These are phyloP conservation scores for Drosophila mayaguana DNA, from an alignment of 2,888 invertebrate genomes.

Conservation along the genomic window DNA sequence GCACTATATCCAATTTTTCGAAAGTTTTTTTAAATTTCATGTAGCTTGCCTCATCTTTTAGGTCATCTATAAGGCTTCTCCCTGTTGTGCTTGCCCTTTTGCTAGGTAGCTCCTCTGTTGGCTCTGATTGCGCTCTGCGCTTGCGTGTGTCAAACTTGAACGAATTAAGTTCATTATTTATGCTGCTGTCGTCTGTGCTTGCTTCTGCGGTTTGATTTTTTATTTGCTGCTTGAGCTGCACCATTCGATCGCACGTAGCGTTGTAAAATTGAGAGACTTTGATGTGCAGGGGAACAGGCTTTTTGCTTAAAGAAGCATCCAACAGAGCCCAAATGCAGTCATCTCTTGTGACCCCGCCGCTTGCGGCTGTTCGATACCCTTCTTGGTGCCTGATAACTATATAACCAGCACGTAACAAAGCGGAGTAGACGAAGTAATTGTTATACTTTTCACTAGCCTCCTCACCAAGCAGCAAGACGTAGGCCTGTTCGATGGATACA, in stretches of 20 bases:
- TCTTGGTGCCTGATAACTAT: conserved; percentile 76
- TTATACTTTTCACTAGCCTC: conserved; percentile 66
- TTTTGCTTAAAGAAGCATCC: conserved; percentile 60
- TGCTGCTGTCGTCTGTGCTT: neutral
- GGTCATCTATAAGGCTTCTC: conserved; percentile 74
- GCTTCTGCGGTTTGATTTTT: conserved; percentile 24
- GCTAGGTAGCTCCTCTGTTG: neutral
- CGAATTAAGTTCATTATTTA: too few species aligned
- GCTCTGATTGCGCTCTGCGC: conserved; percentile 45
- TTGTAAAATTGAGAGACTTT: conserved; percentile 57
- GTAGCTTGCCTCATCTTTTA: conserved; percentile 72
- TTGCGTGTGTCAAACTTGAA: conserved; percentile 63
- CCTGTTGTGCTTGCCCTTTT: conserved; percentile 31
- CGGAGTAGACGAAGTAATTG: conserved; percentile 82
- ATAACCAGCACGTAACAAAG: conserved; percentile 82
- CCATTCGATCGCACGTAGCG: conserved; percentile 57
- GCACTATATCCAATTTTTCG: conserved; percentile 77
- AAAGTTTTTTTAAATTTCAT: conserved; percentile 72
- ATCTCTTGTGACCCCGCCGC: conserved; percentile 35
- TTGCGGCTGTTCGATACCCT: neutral
- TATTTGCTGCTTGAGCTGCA: conserved; percentile 61
- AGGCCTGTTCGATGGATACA: conserved; percentile 83
- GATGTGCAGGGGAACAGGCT: conserved; percentile 65
- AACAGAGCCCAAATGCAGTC: conserved; percentile 83
- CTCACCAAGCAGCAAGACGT: conserved; percentile 80